Conservation (phyloP, 23 tunicate species). For the Ascidia mentula region DNA sequence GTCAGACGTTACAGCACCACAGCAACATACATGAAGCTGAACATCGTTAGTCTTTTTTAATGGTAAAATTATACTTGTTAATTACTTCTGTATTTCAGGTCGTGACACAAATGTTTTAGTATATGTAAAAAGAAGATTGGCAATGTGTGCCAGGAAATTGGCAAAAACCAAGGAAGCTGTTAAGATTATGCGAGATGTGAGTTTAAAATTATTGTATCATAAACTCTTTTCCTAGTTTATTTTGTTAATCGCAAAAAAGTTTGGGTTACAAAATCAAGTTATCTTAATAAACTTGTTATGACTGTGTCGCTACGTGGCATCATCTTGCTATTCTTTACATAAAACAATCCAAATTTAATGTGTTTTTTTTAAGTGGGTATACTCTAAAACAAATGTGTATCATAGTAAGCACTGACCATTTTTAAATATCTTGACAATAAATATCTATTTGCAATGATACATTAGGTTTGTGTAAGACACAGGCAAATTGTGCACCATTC, state of each 20-base stretch:
- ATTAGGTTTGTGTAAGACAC: no score
- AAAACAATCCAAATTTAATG: no score
- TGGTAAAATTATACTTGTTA: background rate
- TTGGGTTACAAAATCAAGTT: background rate
- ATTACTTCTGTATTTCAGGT: slow-evolving; percentile 12
- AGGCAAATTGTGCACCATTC: no score
- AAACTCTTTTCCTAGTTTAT: no score
- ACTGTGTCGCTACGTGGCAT: no score
- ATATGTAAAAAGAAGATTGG: slow-evolving; percentile 74
- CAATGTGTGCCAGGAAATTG: slow-evolving; percentile 89
- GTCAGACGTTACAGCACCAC: slow-evolving; percentile 62
- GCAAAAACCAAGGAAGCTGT: slow-evolving; percentile 88
- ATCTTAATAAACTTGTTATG: background rate
- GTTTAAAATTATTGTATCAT: background rate
- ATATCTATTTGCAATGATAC: no score
- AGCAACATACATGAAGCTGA: slow-evolving; percentile 51
- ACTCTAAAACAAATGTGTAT: no score
- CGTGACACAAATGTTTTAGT: slow-evolving; percentile 90
- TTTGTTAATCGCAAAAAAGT: no score
- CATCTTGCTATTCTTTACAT: no score
- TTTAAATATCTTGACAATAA: no score
- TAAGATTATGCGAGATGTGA: slow-evolving; percentile 92
- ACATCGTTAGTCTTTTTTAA: slow-evolving; percentile 41
- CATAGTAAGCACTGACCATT: no score
- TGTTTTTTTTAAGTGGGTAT: no score